Conservation (phyloP, 2,113 vertebrate genomes). For the Hippopotamus amphibius region DNA sequence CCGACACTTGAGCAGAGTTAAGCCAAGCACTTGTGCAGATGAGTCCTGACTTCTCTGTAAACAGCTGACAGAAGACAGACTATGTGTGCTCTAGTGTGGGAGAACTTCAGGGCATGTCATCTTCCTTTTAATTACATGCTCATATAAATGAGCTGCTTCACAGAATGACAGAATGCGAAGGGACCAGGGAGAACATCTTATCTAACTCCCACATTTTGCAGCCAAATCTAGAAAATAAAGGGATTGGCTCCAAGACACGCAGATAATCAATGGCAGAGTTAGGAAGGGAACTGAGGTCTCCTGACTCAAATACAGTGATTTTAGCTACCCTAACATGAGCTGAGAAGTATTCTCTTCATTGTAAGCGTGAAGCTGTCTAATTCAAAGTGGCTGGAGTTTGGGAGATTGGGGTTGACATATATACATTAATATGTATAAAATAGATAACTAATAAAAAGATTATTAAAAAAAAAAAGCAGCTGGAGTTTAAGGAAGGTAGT, state of each 20-base stretch:
- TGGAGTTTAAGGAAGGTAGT: not conserved
- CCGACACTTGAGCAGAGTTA: not conserved
- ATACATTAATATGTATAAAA: too few relatives aligned
- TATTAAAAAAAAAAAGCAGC: not conserved
- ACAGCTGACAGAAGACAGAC: conserved; percentile 30
- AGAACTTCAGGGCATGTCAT: not conserved
- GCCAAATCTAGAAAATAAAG: not conserved
- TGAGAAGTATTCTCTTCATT: not conserved
- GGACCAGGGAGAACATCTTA: not conserved
- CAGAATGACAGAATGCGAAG: not conserved
- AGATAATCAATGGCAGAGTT: not conserved
- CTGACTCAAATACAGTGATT: not conserved
- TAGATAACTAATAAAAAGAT: too few relatives aligned
- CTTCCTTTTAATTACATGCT: not conserved
- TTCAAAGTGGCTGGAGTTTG: not conserved
- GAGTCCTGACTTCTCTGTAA: not conserved
- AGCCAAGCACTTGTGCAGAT: not conserved
- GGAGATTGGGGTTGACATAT: too few relatives aligned
- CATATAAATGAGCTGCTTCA: not conserved
- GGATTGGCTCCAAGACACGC: not conserved
- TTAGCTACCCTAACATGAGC: not conserved
- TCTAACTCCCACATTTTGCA: not conserved
- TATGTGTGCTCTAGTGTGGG: not conserved
- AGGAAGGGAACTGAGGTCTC: not conserved
- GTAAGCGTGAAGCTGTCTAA: not conserved